phyloP scores from a whole-genome alignment of 2,797 vertebrate genomes.

The Microctenopoma steveboyesi region DNA sequence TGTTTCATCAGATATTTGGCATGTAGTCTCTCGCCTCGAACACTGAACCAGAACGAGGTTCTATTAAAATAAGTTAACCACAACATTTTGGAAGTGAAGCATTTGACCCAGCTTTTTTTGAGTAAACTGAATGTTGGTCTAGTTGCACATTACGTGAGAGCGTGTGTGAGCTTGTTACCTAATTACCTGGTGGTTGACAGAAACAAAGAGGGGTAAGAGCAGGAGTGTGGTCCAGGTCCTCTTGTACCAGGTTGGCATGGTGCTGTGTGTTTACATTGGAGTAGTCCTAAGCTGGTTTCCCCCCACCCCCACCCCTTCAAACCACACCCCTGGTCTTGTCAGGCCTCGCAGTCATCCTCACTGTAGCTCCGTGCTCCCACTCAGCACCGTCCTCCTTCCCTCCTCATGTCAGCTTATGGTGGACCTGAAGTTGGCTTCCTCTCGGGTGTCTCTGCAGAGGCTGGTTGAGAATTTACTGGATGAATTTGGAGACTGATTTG shows the following conservation, averaged over 20 bases:
- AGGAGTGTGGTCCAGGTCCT: slow-evolving; percentile 48
- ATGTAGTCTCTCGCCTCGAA: neutral
- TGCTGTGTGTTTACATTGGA: slow-evolving; percentile 63
- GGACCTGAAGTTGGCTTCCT: slow-evolving; percentile 1
- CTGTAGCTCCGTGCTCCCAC: neutral
- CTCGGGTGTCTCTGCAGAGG: neutral
- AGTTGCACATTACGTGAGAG: neutral
- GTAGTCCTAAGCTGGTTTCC: slow-evolving; percentile 24
- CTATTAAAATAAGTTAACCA: neutral
- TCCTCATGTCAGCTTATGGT: neutral
- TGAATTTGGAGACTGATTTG: neutral
- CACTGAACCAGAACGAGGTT: slow-evolving; percentile 1
- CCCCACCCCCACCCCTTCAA: slow-evolving; percentile 22
- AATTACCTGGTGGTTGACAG: slow-evolving; percentile 72
- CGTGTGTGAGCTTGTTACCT: neutral
- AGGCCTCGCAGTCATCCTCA: slow-evolving; percentile 36
- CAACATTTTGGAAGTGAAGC: neutral
- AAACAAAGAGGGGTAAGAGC: slow-evolving; percentile 48
- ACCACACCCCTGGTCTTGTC: slow-evolving; percentile 34
- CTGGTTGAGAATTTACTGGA: neutral
- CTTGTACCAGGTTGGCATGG: slow-evolving; percentile 63
- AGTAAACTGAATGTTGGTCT: neutral
- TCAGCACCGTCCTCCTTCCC: neutral
- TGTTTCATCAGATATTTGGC: neutral
- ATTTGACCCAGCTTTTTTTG: neutral